Percentiles rank a stretch among this genome's conserved stretches.
These are phyloP conservation scores for Seriola rivoliana DNA, from an alignment of 2,113 vertebrate genomes.

Conservation along the genomic window DNA sequence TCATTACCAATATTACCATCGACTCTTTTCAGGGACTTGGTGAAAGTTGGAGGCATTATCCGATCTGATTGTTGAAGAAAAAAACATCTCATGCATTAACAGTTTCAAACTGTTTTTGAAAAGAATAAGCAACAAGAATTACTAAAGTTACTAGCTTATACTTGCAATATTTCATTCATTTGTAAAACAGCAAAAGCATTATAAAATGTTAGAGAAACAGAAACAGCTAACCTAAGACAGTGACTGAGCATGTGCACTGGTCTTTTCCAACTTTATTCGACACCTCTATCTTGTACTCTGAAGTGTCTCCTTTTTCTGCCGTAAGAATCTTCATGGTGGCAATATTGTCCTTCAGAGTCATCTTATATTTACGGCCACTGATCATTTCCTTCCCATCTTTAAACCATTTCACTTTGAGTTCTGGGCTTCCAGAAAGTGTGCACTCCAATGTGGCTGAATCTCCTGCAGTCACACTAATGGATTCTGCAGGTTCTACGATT, in stretches of 20 bases:
- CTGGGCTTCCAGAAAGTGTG: constrained; percentile 93
- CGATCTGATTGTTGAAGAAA: constrained; percentile 90
- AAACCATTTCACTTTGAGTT: constrained; percentile 97
- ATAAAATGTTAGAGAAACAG: constrained; percentile 4
- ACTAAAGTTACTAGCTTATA: background rate
- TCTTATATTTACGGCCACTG: constrained; percentile 94
- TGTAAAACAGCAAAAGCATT: background rate
- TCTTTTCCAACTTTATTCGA: constrained; percentile 95
- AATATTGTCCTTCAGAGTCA: constrained; percentile 93
- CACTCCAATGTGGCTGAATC: constrained; percentile 94
- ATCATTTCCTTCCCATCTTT: constrained; percentile 92
- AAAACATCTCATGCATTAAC: constrained; percentile 55
- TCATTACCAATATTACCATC: constrained; percentile 87
- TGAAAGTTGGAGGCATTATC: constrained; percentile 94
- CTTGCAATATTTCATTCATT: background rate
- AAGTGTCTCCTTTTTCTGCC: constrained; percentile 91
- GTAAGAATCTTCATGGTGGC: constrained; percentile 94
- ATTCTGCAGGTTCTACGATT: constrained; percentile 92
- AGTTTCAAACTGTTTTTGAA: constrained; percentile 7
- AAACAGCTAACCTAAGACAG: constrained; percentile 91
- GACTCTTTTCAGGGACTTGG: constrained; percentile 92
- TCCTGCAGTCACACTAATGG: constrained; percentile 95
- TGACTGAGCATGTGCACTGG: constrained; percentile 92
- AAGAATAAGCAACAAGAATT: background rate
- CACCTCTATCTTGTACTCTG: constrained; percentile 94